These are phyloP conservation scores for Muscicapa adusta DNA, from an alignment of 2,113 vertebrate genomes.

Conservation along the genomic window DNA sequence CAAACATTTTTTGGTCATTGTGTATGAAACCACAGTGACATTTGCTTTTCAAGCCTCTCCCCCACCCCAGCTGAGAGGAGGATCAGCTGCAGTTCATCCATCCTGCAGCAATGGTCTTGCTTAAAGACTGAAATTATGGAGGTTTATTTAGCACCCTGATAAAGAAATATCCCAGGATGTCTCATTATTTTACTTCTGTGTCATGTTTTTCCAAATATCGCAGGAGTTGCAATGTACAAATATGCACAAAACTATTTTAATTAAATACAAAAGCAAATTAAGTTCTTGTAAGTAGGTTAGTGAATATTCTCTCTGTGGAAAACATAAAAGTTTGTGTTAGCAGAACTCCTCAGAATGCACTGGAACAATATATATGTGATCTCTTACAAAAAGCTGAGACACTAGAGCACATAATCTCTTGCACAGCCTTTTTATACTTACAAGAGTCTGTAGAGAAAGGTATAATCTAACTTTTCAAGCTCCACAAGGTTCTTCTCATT, in stretches of 20 bases:
- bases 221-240: neutral
- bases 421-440: neutral
- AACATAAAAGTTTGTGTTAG: neutral
- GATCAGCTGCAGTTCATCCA: neutral
- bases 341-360: neutral
- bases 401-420: neutral
- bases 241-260: neutral
- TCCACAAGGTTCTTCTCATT: neutral
- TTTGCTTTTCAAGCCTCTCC: neutral
- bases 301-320: neutral
- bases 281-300: neutral
- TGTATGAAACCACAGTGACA: neutral
- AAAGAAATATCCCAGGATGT: neutral
- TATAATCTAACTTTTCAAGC: neutral
- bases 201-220: neutral
- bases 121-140: neutral
- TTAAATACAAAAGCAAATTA: neutral
- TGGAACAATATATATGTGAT: neutral
- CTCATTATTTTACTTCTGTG: neutral
- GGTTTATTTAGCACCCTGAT: neutral
- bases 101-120: constrained; percentile 48
- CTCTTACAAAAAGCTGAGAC: neutral
- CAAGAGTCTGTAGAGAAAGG: neutral
- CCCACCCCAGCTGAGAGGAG: neutral
- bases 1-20: neutral